Percentiles rank a stretch among this genome's conserved stretches.
These are phyloP conservation scores for Peromyscus leucopus DNA, from an alignment of 2,113 vertebrate genomes.

Conservation along the genomic window DNA sequence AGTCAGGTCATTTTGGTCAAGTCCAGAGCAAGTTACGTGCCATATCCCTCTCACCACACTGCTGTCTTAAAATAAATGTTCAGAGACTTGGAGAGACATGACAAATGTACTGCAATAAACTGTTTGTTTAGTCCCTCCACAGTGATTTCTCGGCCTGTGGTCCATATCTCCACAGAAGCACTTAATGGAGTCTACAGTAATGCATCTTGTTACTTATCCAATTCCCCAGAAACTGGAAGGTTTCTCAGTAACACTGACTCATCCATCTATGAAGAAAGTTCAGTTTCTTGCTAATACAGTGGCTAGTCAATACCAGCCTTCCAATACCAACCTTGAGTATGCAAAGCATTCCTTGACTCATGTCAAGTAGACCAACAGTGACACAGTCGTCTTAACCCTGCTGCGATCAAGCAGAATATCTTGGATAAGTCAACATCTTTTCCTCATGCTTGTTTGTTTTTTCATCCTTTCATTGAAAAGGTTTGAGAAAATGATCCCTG, in stretches of 20 bases:
- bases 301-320: not conserved
- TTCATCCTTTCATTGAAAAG: constrained; percentile 1
- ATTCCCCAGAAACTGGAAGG: constrained; percentile 20
- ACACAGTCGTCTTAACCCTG: not conserved
- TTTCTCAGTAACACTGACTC: not conserved
- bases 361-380: not conserved
- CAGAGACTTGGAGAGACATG: not conserved
- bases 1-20: constrained; percentile 1
- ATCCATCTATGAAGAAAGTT: not conserved
- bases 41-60: not conserved
- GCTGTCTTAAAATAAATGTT: not conserved
- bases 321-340: not conserved
- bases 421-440: constrained; percentile 44
- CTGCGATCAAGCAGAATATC: not conserved
- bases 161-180: not conserved
- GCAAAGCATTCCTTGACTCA: not conserved
- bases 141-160: constrained; percentile 27
- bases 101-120: not conserved
- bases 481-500: constrained; percentile 16
- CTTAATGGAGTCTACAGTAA: not conserved
- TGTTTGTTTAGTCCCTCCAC: not conserved
- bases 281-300: not conserved
- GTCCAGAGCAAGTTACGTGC: not conserved
- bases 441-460: constrained; percentile 23
- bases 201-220: not conserved